Base-by-base conservation (phyloP, 2,888 invertebrate genomes). In the Pristionchus mayeri region DNA sequence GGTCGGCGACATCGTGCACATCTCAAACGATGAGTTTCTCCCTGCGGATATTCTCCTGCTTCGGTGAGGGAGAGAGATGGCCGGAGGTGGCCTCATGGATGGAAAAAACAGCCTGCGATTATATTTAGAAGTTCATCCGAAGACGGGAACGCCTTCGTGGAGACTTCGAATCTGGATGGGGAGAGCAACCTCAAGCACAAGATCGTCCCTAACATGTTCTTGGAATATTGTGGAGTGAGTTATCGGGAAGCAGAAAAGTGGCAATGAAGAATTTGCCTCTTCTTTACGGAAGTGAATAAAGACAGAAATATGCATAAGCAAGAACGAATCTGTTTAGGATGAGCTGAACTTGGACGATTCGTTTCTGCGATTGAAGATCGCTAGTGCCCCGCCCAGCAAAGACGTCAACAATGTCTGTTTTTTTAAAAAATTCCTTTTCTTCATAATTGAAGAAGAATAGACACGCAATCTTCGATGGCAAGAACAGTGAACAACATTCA, bases 161-260 rank as follows among this genome's bases (percentile, higher is more conserved):
- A 98, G 94, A 97, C 98, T 0, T 96, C 97, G 93, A 97, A 98
- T 94, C 94, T 98, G 92, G 98, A 98, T 92, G 98, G 98, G 16
- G 98, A 98, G 94, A 96, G 97, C 78, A 98, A 97, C 94, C 95
- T 98, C 86, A 98, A 98, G 93, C 96, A 97, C 93, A 95, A 97
- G 37, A n/a, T 24, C 11, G 84, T 78, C 11, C 84, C 78, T 0
- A 37, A 78, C 24, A 57, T 78, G n/a, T 50, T 78, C 40, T 89
- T 95, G 96, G 93, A 96, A 96, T 75, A 95, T 95, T n/a, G 84
- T 75, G 71, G 71, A 24, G 84, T 71, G 54, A 54, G 52, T n/a
- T 13, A 44, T 24, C n/a, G 2, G 57, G 3, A 57, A 9, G n/a
- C 24, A 24, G 57, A 57, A 57, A 11, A n/a, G 24, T 24, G n/a